Percentiles rank a stretch among this genome's conserved stretches.
phyloP scores from a whole-genome alignment of 1,140 invertebrate genomes.

The Zaprionus taronus region DNA sequence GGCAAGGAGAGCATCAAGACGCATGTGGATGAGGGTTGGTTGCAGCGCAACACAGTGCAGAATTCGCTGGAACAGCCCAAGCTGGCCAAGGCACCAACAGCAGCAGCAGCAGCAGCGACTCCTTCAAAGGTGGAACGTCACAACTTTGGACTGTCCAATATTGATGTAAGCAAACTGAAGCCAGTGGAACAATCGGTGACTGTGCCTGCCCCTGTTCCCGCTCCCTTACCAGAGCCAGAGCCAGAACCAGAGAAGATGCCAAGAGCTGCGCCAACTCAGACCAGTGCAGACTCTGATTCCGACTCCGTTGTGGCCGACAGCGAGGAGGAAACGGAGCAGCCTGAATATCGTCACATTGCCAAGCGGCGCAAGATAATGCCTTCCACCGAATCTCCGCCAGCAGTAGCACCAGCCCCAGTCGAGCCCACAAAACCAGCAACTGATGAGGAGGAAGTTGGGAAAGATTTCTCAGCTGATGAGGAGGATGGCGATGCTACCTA shows the following conservation, averaged over 20 bases:
- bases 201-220: neutral
- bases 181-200: neutral
- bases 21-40: conserved; percentile 72
- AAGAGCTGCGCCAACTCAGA: neutral
- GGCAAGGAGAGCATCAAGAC: conserved; percentile 68
- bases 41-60: conserved; percentile 62
- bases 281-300: conserved; percentile 55
- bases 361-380: conserved; percentile 66
- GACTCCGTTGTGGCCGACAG: conserved; percentile 80
- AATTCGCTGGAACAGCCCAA: conserved; percentile 46
- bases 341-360: conserved; percentile 67
- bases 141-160: conserved; percentile 64
- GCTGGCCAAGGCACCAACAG: neutral
- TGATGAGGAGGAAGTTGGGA: conserved; percentile 2
- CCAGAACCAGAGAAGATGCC: neutral
- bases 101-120: neutral
- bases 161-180: conserved; percentile 67
- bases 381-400: conserved; percentile 8
- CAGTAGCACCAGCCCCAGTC: neutral
- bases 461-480: conserved; percentile 71
- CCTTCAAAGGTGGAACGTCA: conserved; percentile 37
- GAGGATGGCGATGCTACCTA: conserved; percentile 61
- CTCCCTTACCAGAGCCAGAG: neutral
- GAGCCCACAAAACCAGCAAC: neutral
- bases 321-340: conserved; percentile 66